phyloP scores from a whole-genome alignment of 2,888 invertebrate genomes.

The Pachydiplax longipennis region DNA sequence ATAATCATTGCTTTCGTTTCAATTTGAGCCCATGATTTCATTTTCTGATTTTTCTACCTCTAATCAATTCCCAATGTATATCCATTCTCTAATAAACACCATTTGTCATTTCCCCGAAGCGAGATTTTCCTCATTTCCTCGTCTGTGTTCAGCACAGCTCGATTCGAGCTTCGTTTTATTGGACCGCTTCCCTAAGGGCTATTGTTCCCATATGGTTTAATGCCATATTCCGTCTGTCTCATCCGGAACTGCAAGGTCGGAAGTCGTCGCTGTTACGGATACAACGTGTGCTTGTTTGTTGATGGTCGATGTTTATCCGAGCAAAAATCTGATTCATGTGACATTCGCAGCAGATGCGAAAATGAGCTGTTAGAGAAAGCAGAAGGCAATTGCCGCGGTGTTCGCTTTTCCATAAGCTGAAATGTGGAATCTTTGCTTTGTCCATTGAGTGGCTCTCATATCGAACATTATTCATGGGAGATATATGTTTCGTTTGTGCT shows the following conservation, averaged over 20 bases:
- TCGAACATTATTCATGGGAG: no score
- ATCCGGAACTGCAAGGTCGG: neutral
- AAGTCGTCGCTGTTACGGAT: neutral
- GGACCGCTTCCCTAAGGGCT: neutral
- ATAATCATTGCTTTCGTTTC: no score
- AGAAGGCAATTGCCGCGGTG: no score
- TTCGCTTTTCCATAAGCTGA: no score
- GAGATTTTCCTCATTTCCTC: neutral
- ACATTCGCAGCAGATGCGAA: no score
- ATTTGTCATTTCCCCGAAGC: neutral
- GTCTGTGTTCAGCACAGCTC: neutral
- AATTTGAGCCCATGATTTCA: no score
- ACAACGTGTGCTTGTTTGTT: neutral
- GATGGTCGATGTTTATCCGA: neutral
- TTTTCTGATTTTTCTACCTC: neutral
- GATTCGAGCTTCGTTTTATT: neutral
- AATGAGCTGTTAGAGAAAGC: no score
- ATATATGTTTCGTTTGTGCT: no score
- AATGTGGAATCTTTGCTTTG: no score
- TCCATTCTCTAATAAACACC: neutral
- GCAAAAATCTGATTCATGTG: no score
- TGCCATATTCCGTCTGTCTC: neutral
- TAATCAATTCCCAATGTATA: neutral
- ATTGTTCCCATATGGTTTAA: neutral
- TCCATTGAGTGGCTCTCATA: no score